A percentile compares a stretch with the other conserved stretches of the same genome.
Conservation (phyloP, 2,113 vertebrate genomes). For the Aegithalos caudatus region DNA sequence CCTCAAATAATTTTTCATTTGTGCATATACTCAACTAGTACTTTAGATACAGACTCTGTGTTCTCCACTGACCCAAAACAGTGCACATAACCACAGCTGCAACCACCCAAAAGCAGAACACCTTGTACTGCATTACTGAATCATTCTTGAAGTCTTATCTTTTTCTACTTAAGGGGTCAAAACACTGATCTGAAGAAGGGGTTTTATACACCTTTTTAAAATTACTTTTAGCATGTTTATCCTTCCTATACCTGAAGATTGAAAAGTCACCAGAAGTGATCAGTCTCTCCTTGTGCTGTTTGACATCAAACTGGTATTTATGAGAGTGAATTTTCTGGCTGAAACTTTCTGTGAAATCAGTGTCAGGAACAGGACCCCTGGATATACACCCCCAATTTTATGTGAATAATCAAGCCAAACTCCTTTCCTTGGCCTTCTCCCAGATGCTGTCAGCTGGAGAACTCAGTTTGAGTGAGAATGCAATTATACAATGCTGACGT, state of each 20-base stretch:
- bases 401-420: neutral
- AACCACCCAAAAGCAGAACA: neutral
- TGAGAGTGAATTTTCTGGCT: neutral
- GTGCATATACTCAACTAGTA: neutral
- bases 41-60: neutral
- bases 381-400: neutral
- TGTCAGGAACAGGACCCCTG: neutral
- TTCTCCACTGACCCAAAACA: neutral
- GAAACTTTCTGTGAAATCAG: neutral
- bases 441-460: neutral
- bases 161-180: neutral
- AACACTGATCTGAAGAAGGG: neutral
- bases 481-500: neutral
- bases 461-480: neutral
- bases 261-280: neutral
- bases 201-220: neutral
- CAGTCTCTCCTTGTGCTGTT: neutral
- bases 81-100: neutral
- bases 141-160: neutral
- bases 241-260: neutral
- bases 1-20: neutral
- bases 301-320: neutral
- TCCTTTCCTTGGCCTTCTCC: neutral
- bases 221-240: neutral
- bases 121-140: neutral